phyloP scores from a whole-genome alignment of 2,888 invertebrate genomes.

The Argyra leucocephala region DNA sequence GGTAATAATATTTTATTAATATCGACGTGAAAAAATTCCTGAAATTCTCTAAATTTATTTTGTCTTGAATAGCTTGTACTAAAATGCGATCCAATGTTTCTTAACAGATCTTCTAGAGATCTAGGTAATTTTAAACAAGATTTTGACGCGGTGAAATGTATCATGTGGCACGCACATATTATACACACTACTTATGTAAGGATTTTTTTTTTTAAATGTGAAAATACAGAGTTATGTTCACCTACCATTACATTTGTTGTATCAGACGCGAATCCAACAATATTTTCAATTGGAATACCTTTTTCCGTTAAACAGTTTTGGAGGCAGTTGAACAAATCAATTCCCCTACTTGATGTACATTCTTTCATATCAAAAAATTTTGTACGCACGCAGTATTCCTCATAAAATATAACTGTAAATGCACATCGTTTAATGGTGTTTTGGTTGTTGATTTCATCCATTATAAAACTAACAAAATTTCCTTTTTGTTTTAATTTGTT shows the following conservation, averaged over 20 bases:
- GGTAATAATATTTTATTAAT: not conserved
- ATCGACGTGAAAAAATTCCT: not conserved
- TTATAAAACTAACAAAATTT: not conserved
- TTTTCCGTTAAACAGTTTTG: not conserved
- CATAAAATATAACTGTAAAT: slow-evolving; percentile 6
- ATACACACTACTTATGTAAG: not conserved
- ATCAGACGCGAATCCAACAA: not conserved
- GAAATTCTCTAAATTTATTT: not conserved
- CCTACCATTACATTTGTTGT: slow-evolving; percentile 4
- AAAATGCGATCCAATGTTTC: not conserved
- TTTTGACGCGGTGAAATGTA: not conserved
- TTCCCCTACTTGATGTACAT: not conserved
- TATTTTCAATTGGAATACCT: not conserved
- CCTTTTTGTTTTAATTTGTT: not conserved
- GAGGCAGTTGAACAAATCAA: not conserved
- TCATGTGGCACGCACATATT: not conserved
- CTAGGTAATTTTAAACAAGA: not conserved
- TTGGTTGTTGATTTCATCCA: slow-evolving; percentile 10
- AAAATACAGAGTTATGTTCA: not conserved
- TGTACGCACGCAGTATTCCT: not conserved
- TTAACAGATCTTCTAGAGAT: not conserved
- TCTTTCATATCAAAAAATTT: not conserved
- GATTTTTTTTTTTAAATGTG: not conserved
- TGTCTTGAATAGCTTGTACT: not conserved
- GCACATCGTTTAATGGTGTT: slow-evolving; percentile 7